Conservation (phyloP, 2,888 invertebrate species). For the Chromoteleia sp. region DNA sequence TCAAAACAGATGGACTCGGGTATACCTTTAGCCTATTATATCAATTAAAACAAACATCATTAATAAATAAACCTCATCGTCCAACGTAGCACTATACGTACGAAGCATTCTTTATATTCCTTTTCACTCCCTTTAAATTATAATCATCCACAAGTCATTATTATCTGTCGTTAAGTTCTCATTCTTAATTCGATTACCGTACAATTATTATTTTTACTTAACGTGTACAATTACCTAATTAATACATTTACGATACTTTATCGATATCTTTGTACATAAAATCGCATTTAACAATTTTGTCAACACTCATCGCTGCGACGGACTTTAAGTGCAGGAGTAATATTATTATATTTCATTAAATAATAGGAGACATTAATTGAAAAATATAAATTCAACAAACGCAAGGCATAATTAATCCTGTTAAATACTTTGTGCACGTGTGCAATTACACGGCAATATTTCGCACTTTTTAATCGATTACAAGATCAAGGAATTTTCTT, state of each 20-base stretch:
- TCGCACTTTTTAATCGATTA: conserved; percentile 26
- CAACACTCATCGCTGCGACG: neutral
- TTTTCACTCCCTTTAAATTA: conserved; percentile 13
- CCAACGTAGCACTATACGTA: neutral
- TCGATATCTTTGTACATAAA: conserved; percentile 9
- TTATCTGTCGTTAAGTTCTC: conserved; percentile 25
- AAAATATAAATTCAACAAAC: conserved; percentile 47
- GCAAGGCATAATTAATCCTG: conserved; percentile 38
- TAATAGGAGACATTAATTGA: conserved; percentile 54
- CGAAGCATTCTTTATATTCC: neutral
- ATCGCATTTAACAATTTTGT: conserved; percentile 17
- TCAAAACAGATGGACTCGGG: neutral
- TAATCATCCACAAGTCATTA: conserved; percentile 12
- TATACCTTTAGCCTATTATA: conserved; percentile 1
- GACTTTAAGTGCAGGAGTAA: conserved; percentile 18
- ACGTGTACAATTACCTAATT: conserved; percentile 54
- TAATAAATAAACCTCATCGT: neutral
- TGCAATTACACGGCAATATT: conserved; percentile 5
- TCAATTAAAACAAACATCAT: neutral
- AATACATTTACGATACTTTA: conserved; percentile 31
- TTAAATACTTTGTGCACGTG: conserved; percentile 5
- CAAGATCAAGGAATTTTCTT: conserved; percentile 11
- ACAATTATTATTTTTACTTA: conserved; percentile 14
- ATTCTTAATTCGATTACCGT: conserved; percentile 37
- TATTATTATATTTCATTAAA: conserved; percentile 36